Evolutionary conservation across 2,888 invertebrate genomes (phyloP).

Genomic region (Peribatodes rhomboidaria): DNA sequence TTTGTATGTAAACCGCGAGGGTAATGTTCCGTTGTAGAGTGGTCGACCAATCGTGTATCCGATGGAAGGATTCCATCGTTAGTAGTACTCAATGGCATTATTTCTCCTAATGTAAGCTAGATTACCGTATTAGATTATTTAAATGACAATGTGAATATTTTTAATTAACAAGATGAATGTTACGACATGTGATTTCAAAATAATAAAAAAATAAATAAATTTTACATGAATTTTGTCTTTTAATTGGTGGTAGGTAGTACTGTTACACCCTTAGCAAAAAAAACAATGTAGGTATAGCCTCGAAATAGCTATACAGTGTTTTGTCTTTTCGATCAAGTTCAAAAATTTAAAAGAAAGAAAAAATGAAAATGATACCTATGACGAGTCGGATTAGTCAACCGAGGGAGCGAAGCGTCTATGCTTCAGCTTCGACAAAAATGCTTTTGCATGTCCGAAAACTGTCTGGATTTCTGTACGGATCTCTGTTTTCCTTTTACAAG

Average conservation of each 20-base stretch:
- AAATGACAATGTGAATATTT: slow-evolving; percentile 89
- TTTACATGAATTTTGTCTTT: slow-evolving; percentile 78
- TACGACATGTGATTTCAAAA: slow-evolving; percentile 88
- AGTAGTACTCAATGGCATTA: slow-evolving; percentile 85
- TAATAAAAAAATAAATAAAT: slow-evolving; percentile 88
- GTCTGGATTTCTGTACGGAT: no score
- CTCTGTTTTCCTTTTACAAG: no score
- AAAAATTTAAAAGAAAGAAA: no score
- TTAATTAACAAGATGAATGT: slow-evolving; percentile 89
- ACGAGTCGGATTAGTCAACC: no score
- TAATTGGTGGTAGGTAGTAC: slow-evolving; percentile 41
- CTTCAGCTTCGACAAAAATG: no score
- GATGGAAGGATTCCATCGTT: slow-evolving; percentile 71
- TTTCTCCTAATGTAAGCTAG: slow-evolving; percentile 85
- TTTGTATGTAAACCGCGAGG: slow-evolving; percentile 81
- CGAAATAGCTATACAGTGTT: no score
- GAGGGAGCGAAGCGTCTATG: no score
- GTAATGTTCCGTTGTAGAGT: slow-evolving; percentile 76
- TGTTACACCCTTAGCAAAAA: no score
- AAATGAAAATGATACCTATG: no score
- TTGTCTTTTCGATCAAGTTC: no score
- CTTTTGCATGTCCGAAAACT: no score
- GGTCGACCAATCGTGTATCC: slow-evolving; percentile 83
- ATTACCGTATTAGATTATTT: slow-evolving; percentile 87
- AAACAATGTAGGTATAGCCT: no score